Percentiles rank a stretch among this genome's conserved stretches.
Conservation (phyloP, 1,140 invertebrate species). For the Bombus terrestris region DNA sequence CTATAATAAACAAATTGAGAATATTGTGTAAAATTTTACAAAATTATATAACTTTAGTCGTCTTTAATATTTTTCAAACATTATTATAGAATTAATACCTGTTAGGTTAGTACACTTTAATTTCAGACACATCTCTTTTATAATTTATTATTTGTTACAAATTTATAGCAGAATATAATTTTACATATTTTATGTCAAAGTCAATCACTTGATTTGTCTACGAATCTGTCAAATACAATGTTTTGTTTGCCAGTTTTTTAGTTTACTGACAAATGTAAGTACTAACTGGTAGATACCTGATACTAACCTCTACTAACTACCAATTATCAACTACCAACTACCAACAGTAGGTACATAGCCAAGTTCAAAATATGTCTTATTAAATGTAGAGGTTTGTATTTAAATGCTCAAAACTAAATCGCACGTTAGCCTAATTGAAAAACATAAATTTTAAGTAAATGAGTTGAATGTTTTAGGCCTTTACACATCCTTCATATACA, state of each 20-base stretch:
- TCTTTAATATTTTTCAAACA: background rate
- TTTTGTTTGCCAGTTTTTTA: background rate
- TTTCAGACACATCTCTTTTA: background rate
- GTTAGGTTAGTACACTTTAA: background rate
- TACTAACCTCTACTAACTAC: too few relatives aligned
- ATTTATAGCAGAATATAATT: background rate
- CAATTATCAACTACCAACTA: too few relatives aligned
- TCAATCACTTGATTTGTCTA: background rate
- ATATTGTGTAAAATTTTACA: background rate
- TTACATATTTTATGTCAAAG: background rate
- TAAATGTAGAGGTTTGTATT: too few relatives aligned
- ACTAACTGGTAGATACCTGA: too few relatives aligned
- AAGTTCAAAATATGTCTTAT: too few relatives aligned
- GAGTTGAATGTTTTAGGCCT: slow-evolving; percentile 40
- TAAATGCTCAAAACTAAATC: too few relatives aligned
- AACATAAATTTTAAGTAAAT: background rate
- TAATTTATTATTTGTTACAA: background rate
- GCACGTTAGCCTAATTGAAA: background rate
- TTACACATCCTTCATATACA: slow-evolving; percentile 54
- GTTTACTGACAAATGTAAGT: background rate
- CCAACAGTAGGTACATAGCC: too few relatives aligned
- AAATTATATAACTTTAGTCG: background rate
- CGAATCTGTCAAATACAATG: background rate
- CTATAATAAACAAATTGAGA: background rate
- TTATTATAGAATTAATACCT: background rate